Percentiles rank a stretch among this genome's conserved stretches.
Evolutionary conservation across 2,797 vertebrate species (phyloP).

Genomic region (Gymnodraco acuticeps): DNA sequence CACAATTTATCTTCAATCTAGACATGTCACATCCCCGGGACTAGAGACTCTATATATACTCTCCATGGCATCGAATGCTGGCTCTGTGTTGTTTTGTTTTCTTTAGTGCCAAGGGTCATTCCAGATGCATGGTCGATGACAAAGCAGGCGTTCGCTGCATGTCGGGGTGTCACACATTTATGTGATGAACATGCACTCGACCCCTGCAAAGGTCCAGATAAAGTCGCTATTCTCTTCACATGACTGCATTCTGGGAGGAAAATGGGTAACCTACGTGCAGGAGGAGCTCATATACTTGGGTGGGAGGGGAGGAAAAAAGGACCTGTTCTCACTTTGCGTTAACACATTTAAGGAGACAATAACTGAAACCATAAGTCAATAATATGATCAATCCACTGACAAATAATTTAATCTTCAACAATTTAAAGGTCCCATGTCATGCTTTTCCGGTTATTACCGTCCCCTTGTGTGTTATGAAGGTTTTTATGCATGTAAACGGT

Average conservation of each 20-base stretch:
- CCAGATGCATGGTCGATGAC: constrained; percentile 36
- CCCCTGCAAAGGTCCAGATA: constrained; percentile 16
- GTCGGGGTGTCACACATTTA: constrained; percentile 25
- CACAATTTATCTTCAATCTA: constrained; percentile 67
- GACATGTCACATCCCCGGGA: constrained; percentile 24
- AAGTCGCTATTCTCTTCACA: neutral
- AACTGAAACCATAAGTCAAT: neutral
- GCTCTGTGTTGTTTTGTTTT: neutral
- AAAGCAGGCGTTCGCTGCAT: constrained; percentile 3
- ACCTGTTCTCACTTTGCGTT: neutral
- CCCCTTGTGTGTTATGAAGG: too few relatives aligned
- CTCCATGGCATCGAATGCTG: constrained; percentile 9
- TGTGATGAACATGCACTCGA: constrained; percentile 45
- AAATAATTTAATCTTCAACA: neutral
- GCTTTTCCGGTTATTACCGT: too few relatives aligned
- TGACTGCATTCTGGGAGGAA: constrained; percentile 10
- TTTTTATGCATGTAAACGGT: too few relatives aligned
- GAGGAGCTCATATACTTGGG: neutral
- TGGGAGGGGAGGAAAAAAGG: neutral
- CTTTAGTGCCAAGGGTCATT: constrained; percentile 32
- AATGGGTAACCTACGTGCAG: neutral
- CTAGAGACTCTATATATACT: constrained; percentile 21
- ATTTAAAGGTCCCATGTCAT: neutral
- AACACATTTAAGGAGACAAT: neutral
- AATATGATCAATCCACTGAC: neutral